Percentiles rank a stretch among this genome's conserved stretches.
phyloP scores from a whole-genome alignment of 2,797 vertebrate genomes.

The Falco naumanni region DNA sequence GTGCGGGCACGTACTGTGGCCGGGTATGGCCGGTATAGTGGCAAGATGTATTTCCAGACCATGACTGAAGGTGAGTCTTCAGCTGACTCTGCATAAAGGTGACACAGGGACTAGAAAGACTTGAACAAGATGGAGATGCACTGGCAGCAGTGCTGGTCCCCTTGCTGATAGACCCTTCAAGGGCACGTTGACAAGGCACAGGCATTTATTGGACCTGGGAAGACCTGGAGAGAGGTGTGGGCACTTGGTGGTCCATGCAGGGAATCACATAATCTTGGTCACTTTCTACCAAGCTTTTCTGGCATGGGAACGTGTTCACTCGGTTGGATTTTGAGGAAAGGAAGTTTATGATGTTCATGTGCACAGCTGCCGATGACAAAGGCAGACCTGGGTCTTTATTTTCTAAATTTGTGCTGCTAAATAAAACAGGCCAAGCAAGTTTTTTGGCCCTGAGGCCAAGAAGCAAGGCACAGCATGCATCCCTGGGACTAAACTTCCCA shows the following conservation, averaged over 20 bases:
- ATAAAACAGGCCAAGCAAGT: slow-evolving; percentile 6
- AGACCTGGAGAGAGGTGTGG: not conserved
- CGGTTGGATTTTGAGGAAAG: not conserved
- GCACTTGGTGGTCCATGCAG: not conserved
- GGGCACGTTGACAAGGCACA: not conserved
- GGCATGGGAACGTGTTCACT: not conserved
- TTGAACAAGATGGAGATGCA: not conserved
- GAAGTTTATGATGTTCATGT: not conserved
- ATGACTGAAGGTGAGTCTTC: slow-evolving; percentile 92
- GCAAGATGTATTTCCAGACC: slow-evolving; percentile 99
- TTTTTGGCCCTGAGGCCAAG: not conserved
- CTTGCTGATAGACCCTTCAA: not conserved
- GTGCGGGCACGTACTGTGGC: slow-evolving; percentile 95
- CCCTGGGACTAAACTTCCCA: not conserved
- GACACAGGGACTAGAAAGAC: not conserved
- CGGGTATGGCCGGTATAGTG: slow-evolving; percentile 93
- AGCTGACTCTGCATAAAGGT: not conserved
- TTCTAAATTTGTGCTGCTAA: not conserved
- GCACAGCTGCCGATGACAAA: not conserved
- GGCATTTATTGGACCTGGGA: not conserved
- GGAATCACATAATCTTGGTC: not conserved
- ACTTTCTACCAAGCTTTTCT: not conserved
- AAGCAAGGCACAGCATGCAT: not conserved
- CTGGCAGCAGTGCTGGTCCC: not conserved
- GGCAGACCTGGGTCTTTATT: not conserved